Base-by-base conservation (phyloP, 2,113 vertebrate species). In the Sorex araneus region DNA sequence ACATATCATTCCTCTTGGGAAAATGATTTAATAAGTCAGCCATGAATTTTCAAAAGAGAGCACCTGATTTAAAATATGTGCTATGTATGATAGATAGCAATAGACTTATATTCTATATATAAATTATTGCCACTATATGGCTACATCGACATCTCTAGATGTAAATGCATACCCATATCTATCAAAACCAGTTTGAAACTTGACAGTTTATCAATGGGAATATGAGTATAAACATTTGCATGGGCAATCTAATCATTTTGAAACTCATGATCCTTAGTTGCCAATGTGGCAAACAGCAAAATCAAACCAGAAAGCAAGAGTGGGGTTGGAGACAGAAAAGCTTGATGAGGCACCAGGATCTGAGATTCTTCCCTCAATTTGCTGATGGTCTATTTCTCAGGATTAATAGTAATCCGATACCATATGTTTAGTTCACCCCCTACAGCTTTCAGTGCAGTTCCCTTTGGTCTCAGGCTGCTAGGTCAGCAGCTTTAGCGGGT, bases 301-400 rank as follows among this genome's bases (percentile, higher is more conserved):
- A 97, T 90, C 94, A 96, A 95, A 96, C 86, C 93, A 89, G 57
- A 97, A 87, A 94, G 80, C 86, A 96, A 96, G 74, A 93, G 75
- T 91, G 74, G 94, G 93, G 84, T 85, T 97, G 84, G 96, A 97
- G 98, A 92, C 88, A 94, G 95, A 86, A 64, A 96, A 75, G 21
- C 82, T 88, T 83, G 43, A 93, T 77, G 73, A 92, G 87, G 83
- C 87, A 89, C 89, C 92, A 80, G 77, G 95, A 74, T 84, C 90
- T 94, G 89, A 96, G 87, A 89, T 84, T 84, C 93, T 96, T 93
- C 80, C 89, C 92, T 90, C 91, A 90, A 5, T 89, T 93, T 96
- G 92, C 94, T 76, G 82, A 91, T 82, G 92, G 34, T 84, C 81
- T 89, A 36, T 76, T 88, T 84, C 90, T 93, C 80, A 81, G 94